phyloP scores from a whole-genome alignment of 2,797 vertebrate genomes.

The Myotis daubentonii region DNA sequence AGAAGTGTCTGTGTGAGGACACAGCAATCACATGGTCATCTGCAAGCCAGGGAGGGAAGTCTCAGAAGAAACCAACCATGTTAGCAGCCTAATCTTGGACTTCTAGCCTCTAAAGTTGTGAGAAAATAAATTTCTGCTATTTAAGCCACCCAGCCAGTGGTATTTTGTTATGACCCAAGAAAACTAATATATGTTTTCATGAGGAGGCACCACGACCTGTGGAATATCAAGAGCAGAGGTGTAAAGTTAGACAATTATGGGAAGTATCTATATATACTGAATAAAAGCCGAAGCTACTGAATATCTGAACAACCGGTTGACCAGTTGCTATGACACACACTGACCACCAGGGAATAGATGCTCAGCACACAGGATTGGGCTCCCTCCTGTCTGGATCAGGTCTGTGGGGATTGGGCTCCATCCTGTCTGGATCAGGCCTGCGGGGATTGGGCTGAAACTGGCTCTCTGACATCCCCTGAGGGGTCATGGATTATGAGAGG shows the following conservation, averaged over 20 bases:
- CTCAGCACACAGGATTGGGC: no score
- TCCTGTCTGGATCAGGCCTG: no score
- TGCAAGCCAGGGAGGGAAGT: not conserved
- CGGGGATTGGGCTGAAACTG: fast-evolving
- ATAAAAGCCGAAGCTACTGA: no score
- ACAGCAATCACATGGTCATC: not conserved
- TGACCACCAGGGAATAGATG: no score
- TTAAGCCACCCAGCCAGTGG: not conserved
- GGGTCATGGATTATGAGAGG: no score
- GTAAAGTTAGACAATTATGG: not conserved
- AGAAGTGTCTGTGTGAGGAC: not conserved
- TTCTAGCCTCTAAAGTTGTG: not conserved
- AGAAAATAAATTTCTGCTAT: not conserved
- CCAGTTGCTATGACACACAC: no score
- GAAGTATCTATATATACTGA: not conserved
- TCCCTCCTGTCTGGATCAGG: no score
- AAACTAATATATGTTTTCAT: not conserved
- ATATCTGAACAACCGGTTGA: no score
- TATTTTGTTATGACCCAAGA: not conserved
- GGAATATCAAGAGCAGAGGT: not conserved
- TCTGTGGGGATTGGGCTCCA: no score
- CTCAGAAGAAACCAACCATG: not conserved
- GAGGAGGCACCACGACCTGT: not conserved
- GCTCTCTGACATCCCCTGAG: no score
- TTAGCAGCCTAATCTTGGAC: not conserved